These are phyloP conservation scores for Manis pentadactyla DNA, from an alignment of 2,797 vertebrate species.

Conservation along the genomic window DNA sequence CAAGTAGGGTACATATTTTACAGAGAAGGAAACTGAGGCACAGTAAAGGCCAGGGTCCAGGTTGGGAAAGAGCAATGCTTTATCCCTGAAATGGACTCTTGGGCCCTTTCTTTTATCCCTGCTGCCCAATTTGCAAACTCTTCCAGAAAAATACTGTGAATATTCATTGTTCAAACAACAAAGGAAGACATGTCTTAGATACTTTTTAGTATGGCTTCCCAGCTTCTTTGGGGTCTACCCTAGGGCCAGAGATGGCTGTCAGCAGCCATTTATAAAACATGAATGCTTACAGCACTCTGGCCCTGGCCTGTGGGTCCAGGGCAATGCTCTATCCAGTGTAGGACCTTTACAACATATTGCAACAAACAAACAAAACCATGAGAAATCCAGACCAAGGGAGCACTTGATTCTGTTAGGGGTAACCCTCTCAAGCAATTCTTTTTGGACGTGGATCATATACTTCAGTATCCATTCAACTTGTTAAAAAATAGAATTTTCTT, in stretches of 20 bases:
- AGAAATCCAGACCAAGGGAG: not conserved
- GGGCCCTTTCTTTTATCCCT: not conserved
- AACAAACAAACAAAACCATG: not conserved
- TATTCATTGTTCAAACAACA: not conserved
- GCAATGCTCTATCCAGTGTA: too few species aligned
- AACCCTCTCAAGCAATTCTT: constrained; percentile 3
- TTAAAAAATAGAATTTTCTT: not conserved
- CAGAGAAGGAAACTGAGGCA: constrained; percentile 52
- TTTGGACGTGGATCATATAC: not conserved
- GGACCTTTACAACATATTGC: not conserved
- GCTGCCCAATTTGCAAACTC: not conserved
- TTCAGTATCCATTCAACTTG: not conserved
- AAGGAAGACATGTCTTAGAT: not conserved
- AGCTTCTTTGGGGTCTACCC: not conserved
- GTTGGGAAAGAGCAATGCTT: not conserved
- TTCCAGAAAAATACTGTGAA: not conserved
- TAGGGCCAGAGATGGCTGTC: not conserved
- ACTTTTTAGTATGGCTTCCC: not conserved
- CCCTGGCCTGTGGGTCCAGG: not conserved
- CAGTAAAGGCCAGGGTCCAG: not conserved
- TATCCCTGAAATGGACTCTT: not conserved
- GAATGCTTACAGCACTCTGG: not conserved
- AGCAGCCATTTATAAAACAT: not conserved
- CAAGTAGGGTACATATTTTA: not conserved
- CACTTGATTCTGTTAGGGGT: not conserved